These are phyloP conservation scores for Bagarius yarrelli DNA, from an alignment of 2,113 vertebrate genomes.

Conservation along the genomic window DNA sequence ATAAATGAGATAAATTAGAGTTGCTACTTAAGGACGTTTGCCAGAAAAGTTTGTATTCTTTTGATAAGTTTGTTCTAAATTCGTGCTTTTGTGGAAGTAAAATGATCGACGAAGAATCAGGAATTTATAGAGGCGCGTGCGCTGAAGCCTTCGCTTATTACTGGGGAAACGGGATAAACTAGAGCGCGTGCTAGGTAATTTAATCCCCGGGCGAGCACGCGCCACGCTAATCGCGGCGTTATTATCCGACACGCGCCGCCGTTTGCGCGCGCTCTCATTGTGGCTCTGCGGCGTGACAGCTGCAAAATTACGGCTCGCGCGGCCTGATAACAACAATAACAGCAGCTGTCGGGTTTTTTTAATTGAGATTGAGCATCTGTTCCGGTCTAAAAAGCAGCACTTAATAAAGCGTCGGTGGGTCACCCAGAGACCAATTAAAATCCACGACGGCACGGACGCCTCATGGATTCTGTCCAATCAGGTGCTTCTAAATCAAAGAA, in stretches of 20 bases:
- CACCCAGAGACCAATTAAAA: slow-evolving; percentile 48
- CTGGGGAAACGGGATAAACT: background rate
- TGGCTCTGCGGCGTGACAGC: slow-evolving; percentile 70
- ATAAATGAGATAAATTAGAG: too few species aligned
- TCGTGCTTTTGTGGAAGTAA: too few species aligned
- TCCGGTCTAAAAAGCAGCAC: slow-evolving; percentile 67
- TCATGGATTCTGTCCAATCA: background rate
- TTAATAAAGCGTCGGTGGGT: slow-evolving; percentile 51
- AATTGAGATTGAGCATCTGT: slow-evolving; percentile 77
- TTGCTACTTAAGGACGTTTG: too few species aligned
- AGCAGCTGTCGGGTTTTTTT: slow-evolving; percentile 73
- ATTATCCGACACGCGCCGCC: slow-evolving; percentile 76
- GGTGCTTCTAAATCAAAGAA: background rate
- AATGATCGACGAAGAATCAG: background rate
- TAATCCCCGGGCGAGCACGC: slow-evolving; percentile 74
- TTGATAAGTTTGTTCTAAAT: too few species aligned
- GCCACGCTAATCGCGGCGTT: slow-evolving; percentile 77
- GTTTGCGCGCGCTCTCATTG: slow-evolving; percentile 57
- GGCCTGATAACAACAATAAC: slow-evolving; percentile 75
- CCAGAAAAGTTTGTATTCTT: too few species aligned
- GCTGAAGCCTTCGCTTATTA: background rate
- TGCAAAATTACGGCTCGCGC: slow-evolving; percentile 72
- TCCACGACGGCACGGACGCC: background rate
- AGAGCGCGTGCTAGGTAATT: slow-evolving; percentile 63
- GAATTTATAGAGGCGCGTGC: background rate